Conservation (phyloP, 2,113 vertebrate species). For the Pangasianodon gigas region DNA sequence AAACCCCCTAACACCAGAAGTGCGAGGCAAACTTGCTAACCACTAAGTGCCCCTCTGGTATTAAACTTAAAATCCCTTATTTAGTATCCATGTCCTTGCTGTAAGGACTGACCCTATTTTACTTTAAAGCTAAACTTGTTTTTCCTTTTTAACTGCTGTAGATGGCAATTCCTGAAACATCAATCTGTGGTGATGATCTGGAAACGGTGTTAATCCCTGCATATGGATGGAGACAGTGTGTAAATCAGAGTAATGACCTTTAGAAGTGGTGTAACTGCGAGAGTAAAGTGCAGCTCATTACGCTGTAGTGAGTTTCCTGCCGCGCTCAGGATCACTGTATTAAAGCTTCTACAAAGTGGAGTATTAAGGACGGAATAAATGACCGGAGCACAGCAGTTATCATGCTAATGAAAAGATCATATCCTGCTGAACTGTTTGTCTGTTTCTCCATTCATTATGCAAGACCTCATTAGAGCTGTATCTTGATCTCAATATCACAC, state of each 20-base stretch:
- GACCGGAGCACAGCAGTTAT: conserved; percentile 11
- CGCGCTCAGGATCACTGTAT: conserved; percentile 4
- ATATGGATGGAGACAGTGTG: background rate
- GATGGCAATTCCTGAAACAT: background rate
- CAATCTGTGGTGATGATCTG: background rate
- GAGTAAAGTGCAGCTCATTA: conserved; percentile 26
- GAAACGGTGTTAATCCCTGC: background rate
- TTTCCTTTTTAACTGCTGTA: background rate
- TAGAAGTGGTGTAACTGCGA: conserved; percentile 19
- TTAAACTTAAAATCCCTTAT: too few relatives aligned
- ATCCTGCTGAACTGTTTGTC: conserved; percentile 1
- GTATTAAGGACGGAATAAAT: conserved; percentile 13
- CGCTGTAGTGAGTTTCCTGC: conserved; percentile 9
- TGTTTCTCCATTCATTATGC: background rate
- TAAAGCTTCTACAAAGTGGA: conserved; percentile 6
- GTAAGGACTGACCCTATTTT: background rate
- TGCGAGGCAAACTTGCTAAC: too few relatives aligned
- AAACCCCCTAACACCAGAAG: too few relatives aligned
- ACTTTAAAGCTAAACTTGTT: background rate
- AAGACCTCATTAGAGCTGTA: background rate
- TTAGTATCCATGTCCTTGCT: too few relatives aligned
- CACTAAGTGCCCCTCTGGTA: too few relatives aligned
- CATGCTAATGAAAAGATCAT: conserved; percentile 13
- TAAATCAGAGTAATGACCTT: conserved; percentile 22
- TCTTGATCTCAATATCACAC: background rate